These are phyloP conservation scores for Choristoneura fumiferana DNA, from an alignment of 1,140 invertebrate genomes.

Conservation along the genomic window DNA sequence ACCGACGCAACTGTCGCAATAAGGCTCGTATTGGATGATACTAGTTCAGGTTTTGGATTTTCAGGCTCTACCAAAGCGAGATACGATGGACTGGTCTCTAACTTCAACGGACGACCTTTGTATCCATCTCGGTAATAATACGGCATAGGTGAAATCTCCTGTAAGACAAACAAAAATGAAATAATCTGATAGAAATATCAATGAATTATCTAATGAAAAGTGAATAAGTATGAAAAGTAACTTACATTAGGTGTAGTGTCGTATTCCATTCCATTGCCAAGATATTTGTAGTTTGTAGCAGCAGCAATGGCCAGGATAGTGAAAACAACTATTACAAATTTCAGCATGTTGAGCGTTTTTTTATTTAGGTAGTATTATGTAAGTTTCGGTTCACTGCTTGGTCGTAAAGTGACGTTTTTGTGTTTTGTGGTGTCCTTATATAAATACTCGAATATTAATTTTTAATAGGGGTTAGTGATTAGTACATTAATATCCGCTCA, in stretches of 20 bases:
- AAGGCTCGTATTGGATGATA: conserved; percentile 2
- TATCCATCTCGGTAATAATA: neutral
- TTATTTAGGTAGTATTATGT: too few species aligned
- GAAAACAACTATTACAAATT: neutral
- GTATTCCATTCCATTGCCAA: neutral
- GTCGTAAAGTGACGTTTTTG: too few species aligned
- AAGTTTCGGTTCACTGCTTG: too few species aligned
- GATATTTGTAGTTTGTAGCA: neutral
- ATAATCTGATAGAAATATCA: neutral
- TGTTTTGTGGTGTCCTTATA: too few species aligned
- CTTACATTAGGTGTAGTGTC: neutral
- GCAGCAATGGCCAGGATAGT: neutral
- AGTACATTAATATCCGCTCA: too few species aligned
- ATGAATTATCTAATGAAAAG: neutral
- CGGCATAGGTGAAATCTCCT: neutral
- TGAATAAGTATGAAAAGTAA: neutral
- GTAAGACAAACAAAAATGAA: neutral
- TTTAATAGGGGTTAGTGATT: too few species aligned
- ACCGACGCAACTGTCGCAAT: conserved; percentile 19
- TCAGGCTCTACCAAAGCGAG: conserved; percentile 10
- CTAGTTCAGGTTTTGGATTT: conserved; percentile 11
- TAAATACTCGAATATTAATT: too few species aligned
- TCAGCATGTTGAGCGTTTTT: neutral
- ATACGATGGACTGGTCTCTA: conserved; percentile 5
- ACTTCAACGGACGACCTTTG: neutral